Evolutionary conservation across 2,888 invertebrate genomes (phyloP).

Genomic region (Sclerodermus sp.): DNA sequence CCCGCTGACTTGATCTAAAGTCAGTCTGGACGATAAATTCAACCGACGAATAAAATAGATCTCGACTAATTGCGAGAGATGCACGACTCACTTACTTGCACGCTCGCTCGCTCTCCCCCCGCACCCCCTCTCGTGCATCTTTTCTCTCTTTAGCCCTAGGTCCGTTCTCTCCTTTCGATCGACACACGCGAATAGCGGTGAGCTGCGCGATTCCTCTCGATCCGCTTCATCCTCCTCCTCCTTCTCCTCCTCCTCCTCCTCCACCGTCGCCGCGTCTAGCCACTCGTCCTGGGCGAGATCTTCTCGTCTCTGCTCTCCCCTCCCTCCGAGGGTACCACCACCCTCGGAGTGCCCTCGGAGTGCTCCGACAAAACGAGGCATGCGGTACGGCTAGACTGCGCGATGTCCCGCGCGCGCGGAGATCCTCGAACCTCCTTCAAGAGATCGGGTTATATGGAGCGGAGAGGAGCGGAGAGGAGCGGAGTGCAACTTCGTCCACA

Average conservation of each 20-base stretch:
- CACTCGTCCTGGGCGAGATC: too few species aligned
- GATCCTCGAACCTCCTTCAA: too few species aligned
- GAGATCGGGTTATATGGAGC: slow-evolving; percentile 42
- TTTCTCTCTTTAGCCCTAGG: too few species aligned
- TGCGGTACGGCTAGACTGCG: too few species aligned
- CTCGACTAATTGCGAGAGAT: slow-evolving; percentile 57
- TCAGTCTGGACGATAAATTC: slow-evolving; percentile 54
- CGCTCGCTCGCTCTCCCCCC: slow-evolving; percentile 18
- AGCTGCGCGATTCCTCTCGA: slow-evolving; percentile 1
- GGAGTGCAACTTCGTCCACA: slow-evolving; percentile 29
- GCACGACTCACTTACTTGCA: slow-evolving; percentile 52
- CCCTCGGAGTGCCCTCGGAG: slow-evolving; percentile 13
- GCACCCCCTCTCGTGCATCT: too few species aligned
- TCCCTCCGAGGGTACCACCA: neutral
- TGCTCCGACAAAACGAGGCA: slow-evolving; percentile 34
- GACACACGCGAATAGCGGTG: neutral
- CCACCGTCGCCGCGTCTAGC: neutral
- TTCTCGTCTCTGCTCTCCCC: neutral
- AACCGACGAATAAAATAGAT: slow-evolving; percentile 53
- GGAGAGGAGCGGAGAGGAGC: too few species aligned
- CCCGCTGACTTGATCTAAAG: slow-evolving; percentile 41
- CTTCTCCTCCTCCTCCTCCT: slow-evolving; percentile 2
- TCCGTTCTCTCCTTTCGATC: slow-evolving; percentile 12
- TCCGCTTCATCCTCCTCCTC: slow-evolving; percentile 1
- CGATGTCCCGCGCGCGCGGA: too few species aligned